phyloP scores from a whole-genome alignment of 1,140 invertebrate genomes.

The Drosophila lowei region DNA sequence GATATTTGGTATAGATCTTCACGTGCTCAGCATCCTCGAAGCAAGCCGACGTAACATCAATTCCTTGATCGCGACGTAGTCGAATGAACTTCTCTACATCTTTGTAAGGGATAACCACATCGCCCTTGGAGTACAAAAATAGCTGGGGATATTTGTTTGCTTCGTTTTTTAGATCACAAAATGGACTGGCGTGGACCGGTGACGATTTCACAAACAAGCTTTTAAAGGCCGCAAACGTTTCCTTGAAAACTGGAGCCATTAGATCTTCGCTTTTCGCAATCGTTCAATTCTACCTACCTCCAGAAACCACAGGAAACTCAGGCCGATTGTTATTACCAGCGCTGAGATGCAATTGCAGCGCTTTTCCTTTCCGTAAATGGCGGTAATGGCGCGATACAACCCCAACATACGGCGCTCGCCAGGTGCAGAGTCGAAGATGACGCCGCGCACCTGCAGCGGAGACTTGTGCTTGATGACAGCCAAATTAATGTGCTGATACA shows the following conservation, averaged over 20 bases:
- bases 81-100: constrained; percentile 87
- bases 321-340: constrained; percentile 85
- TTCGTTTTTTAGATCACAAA: constrained; percentile 83
- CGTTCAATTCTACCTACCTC: constrained; percentile 76
- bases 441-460: constrained; percentile 86
- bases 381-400: constrained; percentile 86
- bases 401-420: constrained; percentile 86
- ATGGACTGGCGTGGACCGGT: constrained; percentile 82
- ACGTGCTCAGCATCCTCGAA: constrained; percentile 89
- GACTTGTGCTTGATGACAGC: constrained; percentile 84
- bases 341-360: constrained; percentile 85
- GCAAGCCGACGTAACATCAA: constrained; percentile 85
- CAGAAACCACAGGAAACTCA: constrained; percentile 86
- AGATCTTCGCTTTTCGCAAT: not conserved
- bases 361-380: constrained; percentile 85
- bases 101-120: constrained; percentile 86
- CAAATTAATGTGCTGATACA: constrained; percentile 87
- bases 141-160: constrained; percentile 87
- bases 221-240: constrained; percentile 78
- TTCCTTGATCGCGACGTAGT: constrained; percentile 85
- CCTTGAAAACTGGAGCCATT: constrained; percentile 25
- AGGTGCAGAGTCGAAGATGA: constrained; percentile 90
- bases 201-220: constrained; percentile 71
- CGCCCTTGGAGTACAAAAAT: constrained; percentile 89
- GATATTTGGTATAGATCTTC: constrained; percentile 86